phyloP scores from a whole-genome alignment of 2,113 vertebrate genomes.

The Ovibos moschatus region DNA sequence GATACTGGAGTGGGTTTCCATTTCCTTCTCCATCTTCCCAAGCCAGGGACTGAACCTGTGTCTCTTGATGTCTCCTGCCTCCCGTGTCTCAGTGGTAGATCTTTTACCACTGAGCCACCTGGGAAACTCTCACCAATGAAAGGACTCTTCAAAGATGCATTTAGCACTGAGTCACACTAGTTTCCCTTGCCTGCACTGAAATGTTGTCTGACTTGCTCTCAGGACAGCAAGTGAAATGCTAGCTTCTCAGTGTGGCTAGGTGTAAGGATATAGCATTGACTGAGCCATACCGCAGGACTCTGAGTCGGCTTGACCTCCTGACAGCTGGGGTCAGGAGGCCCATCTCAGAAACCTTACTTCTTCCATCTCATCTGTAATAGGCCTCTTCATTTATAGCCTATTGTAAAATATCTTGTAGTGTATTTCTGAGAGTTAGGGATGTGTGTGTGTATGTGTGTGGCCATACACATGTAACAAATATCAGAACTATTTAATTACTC shows the following conservation, averaged over 20 bases:
- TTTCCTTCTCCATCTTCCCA: not conserved
- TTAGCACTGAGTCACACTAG: not conserved
- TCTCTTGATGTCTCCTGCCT: not conserved
- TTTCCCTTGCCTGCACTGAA: not conserved
- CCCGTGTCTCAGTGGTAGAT: not conserved
- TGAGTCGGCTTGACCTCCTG: not conserved
- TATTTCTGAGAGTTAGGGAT: not conserved
- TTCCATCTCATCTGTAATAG: not conserved
- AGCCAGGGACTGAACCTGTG: not conserved
- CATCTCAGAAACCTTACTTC: not conserved
- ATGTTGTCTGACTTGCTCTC: not conserved
- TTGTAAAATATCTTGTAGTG: not conserved
- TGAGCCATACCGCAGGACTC: not conserved
- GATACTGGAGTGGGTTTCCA: not conserved
- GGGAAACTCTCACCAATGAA: not conserved
- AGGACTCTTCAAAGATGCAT: not conserved
- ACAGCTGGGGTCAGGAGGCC: not conserved
- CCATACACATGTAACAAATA: not conserved
- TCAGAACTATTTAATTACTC: not conserved
- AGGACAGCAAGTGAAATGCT: not conserved
- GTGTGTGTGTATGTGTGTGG: accelerated
- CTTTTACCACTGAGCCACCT: not conserved
- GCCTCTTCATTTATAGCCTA: not conserved
- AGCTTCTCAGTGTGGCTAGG: not conserved
- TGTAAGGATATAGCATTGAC: not conserved